These are phyloP conservation scores for Napeogenes sylphis DNA, from an alignment of 2,888 invertebrate genomes.

Conservation along the genomic window DNA sequence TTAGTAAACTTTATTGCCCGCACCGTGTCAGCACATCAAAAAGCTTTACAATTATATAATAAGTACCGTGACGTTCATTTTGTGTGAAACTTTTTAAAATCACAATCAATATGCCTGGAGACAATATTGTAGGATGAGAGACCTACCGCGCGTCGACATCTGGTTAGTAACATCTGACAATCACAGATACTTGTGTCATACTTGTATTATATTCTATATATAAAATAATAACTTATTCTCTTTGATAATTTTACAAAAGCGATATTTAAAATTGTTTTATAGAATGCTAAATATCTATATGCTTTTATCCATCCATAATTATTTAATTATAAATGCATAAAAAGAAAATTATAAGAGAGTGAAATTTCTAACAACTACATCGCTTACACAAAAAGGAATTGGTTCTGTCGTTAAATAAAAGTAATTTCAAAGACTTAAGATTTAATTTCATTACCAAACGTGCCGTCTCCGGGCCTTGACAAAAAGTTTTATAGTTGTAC, in stretches of 20 bases:
- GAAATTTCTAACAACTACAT: too few species aligned
- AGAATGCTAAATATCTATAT: too few species aligned
- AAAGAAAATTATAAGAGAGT: too few species aligned
- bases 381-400: too few species aligned
- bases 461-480: conserved; percentile 42
- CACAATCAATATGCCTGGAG: conserved; percentile 10
- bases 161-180: conserved; percentile 75
- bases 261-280: too few species aligned
- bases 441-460: conserved; percentile 34
- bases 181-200: conserved; percentile 56
- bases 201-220: conserved; percentile 9
- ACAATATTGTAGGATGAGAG: conserved; percentile 44
- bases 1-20: conserved; percentile 40
- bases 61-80: conserved; percentile 17
- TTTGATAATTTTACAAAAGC: neutral
- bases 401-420: conserved; percentile 7
- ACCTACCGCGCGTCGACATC: conserved; percentile 69
- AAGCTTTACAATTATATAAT: conserved; percentile 17
- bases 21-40: conserved; percentile 19
- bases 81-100: conserved; percentile 17
- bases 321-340: too few species aligned
- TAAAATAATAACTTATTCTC: neutral
- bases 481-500: conserved; percentile 64
- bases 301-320: too few species aligned
- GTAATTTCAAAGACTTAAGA: conserved; percentile 38